These are phyloP conservation scores for Hippocampus zosterae DNA, from an alignment of 2,113 vertebrate genomes.

Conservation along the genomic window DNA sequence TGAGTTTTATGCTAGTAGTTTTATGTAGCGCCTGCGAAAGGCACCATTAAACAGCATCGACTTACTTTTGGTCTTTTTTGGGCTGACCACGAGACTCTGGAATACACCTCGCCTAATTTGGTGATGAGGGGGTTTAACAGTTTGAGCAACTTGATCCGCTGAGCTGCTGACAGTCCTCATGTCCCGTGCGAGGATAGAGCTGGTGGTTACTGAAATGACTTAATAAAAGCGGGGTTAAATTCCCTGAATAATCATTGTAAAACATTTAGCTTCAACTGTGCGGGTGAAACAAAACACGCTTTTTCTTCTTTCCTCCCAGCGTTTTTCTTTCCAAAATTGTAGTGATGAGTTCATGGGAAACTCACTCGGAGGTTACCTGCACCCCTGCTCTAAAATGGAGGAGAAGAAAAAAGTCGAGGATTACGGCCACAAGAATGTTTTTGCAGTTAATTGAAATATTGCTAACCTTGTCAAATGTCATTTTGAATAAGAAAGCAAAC, in stretches of 20 bases:
- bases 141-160: slow-evolving; percentile 49
- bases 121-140: slow-evolving; percentile 60
- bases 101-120: slow-evolving; percentile 62
- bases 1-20: not conserved
- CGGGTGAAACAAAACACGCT: slow-evolving; percentile 65
- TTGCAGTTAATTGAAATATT: slow-evolving; percentile 74
- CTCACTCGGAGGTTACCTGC: slow-evolving; percentile 66
- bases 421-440: slow-evolving; percentile 71
- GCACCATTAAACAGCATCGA: slow-evolving; percentile 15
- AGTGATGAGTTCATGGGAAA: slow-evolving; percentile 71
- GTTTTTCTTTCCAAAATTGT: slow-evolving; percentile 61
- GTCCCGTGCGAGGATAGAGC: slow-evolving; percentile 42
- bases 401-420: slow-evolving; percentile 45
- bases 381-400: slow-evolving; percentile 51
- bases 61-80: slow-evolving; percentile 29
- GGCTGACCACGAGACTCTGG: slow-evolving; percentile 26
- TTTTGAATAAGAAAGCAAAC: slow-evolving; percentile 69
- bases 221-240: slow-evolving; percentile 66
- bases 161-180: slow-evolving; percentile 60
- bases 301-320: slow-evolving; percentile 12
- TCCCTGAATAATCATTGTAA: slow-evolving; percentile 66
- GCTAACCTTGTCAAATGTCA: slow-evolving; percentile 74
- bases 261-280: slow-evolving; percentile 64
- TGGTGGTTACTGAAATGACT: slow-evolving; percentile 46
- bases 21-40: not conserved